Percentiles rank a stretch among this genome's conserved stretches.
Evolutionary conservation across 2,888 invertebrate genomes (phyloP).

Genomic region (Thera obeliscata): DNA sequence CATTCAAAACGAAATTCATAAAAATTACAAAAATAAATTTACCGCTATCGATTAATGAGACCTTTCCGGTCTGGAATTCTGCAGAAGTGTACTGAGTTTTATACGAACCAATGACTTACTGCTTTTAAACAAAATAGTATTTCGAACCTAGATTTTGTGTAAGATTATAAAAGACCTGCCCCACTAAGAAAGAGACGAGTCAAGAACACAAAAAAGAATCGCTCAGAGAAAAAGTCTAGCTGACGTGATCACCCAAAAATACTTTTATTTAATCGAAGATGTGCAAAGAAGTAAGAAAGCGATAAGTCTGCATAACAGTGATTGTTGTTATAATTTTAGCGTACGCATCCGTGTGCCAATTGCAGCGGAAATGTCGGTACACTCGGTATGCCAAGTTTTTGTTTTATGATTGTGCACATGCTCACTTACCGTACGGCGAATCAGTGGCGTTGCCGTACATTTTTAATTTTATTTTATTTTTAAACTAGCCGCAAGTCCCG

Average conservation of each 20-base stretch:
- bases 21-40: too few relatives aligned
- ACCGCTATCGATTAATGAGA: too few relatives aligned
- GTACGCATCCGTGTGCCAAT: constrained; percentile 45
- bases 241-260: constrained; percentile 7
- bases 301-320: constrained; percentile 34
- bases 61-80: too few relatives aligned
- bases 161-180: too few relatives aligned
- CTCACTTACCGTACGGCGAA: constrained; percentile 9
- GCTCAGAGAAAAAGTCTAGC: background rate
- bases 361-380: constrained; percentile 39
- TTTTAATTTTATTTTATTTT: too few relatives aligned
- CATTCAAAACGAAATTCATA: background rate
- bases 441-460: background rate
- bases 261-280: constrained; percentile 10
- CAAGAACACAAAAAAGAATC: too few relatives aligned
- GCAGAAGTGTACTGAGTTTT: too few relatives aligned
- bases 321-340: constrained; percentile 43
- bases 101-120: too few relatives aligned
- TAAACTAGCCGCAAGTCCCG: too few relatives aligned
- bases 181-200: too few relatives aligned
- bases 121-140: too few relatives aligned
- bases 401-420: constrained; percentile 26
- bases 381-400: constrained; percentile 46
- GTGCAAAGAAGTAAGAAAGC: constrained; percentile 29
- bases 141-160: too few relatives aligned